phyloP scores from a whole-genome alignment of 2,797 vertebrate species.

The Scyliorhinus canicula region DNA sequence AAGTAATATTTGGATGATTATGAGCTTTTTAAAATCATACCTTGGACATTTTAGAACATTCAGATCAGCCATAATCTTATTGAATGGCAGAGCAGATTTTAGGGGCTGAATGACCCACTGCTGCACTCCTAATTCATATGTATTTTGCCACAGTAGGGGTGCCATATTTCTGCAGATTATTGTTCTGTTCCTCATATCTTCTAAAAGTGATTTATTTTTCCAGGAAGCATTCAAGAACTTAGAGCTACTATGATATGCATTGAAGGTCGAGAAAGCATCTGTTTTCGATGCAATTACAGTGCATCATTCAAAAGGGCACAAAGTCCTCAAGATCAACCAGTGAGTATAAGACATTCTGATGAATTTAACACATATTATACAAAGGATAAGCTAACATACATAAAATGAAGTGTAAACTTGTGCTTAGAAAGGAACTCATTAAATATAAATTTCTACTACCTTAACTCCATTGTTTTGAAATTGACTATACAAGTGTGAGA shows the following conservation, averaged over 20 bases:
- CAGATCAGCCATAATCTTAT: not conserved
- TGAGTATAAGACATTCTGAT: conserved; percentile 43
- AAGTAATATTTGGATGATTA: not conserved
- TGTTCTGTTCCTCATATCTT: not conserved
- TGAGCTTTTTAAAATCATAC: no score
- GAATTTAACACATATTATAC: not conserved
- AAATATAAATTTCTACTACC: not conserved
- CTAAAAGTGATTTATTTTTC: not conserved
- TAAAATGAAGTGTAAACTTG: not conserved
- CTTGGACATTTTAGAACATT: not conserved
- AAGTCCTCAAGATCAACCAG: conserved; percentile 43
- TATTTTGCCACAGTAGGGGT: not conserved
- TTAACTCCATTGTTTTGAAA: not conserved
- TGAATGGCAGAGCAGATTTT: no score
- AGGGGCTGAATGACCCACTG: no score
- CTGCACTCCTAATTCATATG: no score
- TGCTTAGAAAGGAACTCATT: not conserved
- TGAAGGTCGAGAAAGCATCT: conserved; percentile 39
- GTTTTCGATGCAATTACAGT: conserved; percentile 50
- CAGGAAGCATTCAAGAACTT: conserved; percentile 50
- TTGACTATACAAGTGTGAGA: not conserved
- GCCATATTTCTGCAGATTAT: no score
- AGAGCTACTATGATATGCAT: conserved; percentile 53
- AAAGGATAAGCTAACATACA: not conserved
- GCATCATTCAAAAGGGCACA: conserved; percentile 47